These are phyloP conservation scores for Florisuga fusca DNA, from an alignment of 2,797 vertebrate species.

Conservation along the genomic window DNA sequence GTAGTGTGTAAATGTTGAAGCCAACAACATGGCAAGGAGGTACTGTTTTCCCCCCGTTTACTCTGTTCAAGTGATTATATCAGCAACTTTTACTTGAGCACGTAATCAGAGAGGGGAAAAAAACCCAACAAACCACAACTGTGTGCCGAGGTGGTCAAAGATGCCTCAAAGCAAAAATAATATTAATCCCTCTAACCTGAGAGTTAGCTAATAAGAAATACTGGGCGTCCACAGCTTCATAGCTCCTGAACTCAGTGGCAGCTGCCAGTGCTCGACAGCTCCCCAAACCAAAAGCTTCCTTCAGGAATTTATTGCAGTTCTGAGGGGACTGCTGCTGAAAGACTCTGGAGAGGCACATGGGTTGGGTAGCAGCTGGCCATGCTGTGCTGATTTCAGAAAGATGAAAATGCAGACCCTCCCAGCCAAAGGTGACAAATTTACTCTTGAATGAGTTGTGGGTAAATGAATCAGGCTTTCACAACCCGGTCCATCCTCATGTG, in stretches of 20 bases:
- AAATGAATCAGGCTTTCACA: not conserved
- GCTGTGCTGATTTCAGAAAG: not conserved
- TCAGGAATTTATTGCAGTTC: not conserved
- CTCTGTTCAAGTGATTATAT: not conserved
- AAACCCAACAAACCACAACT: not conserved
- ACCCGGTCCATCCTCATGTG: no score
- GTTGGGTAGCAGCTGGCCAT: not conserved
- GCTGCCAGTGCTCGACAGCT: not conserved
- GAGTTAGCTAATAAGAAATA: not conserved
- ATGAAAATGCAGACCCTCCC: not conserved
- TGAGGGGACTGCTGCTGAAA: not conserved
- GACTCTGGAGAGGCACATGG: not conserved
- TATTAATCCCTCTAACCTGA: not conserved
- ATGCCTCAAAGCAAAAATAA: not conserved
- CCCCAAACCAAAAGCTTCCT: not conserved
- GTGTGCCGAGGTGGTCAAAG: not conserved
- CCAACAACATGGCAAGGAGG: not conserved
- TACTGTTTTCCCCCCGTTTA: not conserved
- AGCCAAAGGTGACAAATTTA: not conserved
- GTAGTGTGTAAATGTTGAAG: not conserved
- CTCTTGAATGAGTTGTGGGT: not conserved
- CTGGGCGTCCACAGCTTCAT: not conserved
- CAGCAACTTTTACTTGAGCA: not conserved
- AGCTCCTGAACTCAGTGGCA: not conserved
- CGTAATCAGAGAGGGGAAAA: not conserved